Base-by-base conservation (phyloP, 2,888 invertebrate genomes). In the Cacoxenus indagator region DNA sequence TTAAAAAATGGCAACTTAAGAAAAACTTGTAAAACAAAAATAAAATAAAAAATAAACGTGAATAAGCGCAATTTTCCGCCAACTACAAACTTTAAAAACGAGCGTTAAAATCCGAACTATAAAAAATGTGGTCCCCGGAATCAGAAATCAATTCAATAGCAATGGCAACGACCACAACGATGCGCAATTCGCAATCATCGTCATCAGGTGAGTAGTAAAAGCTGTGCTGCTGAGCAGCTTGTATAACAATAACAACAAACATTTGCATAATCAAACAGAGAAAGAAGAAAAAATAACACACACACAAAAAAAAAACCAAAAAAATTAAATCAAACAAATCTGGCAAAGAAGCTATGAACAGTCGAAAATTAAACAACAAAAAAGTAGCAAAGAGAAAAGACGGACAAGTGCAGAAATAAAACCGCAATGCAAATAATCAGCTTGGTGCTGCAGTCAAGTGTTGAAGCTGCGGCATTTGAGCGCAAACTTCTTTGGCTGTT, bases 71-170 rank as follows among this genome's bases (percentile, higher is more conserved):
- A 31, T n/a, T n/a, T n/a, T n/a, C n/a, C n/a, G n/a, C n/a, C n/a
- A n/a, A n/a, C n/a, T n/a, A n/a, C n/a, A n/a, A n/a, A n/a, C n/a
- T n/a, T n/a, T n/a, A n/a, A n/a, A n/a, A n/a, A n/a, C n/a, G n/a
- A n/a, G n/a, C n/a, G n/a, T n/a, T n/a, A 54, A 17, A 69, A 65
- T 26, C 64, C 29, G 22, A 64, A 59, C 22, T 59, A 69, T 67
- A 70, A 43, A 84, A 67, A 77, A 92, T 92, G 92, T 93, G 93
- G 92, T 91, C 91, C 85, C 91, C 91, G 55, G 92, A 92, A 81
- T 91, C 91, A 73, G 94, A 94, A 90, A 95, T 95, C 87, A 95
- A 92, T 88, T 94, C 95, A 82, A 95, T 95, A 87, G 95, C 94
- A 87, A 95, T 95, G 95, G 87, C 86, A 93, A 87, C 88, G 71